Evolutionary conservation across 2,113 vertebrate genomes (phyloP).

Genomic region (Coregonus clupeaformis): DNA sequence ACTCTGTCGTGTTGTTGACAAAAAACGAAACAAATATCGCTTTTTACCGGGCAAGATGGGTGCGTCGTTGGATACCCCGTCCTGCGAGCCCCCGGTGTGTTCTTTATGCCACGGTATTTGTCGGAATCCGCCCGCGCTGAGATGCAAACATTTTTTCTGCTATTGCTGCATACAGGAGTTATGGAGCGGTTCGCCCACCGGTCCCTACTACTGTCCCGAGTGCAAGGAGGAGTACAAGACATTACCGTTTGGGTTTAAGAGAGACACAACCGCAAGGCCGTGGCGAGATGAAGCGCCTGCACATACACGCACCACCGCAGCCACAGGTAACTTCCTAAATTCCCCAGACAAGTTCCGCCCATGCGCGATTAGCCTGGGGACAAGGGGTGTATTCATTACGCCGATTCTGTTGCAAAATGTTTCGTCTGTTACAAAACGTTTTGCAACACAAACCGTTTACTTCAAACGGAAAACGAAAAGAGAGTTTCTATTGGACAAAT

Average conservation of each 20-base stretch:
- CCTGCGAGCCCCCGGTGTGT: constrained; percentile 26
- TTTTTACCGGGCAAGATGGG: constrained; percentile 56
- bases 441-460: too few relatives aligned
- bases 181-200: constrained; percentile 60
- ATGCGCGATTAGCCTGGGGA: too few relatives aligned
- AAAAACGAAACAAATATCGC: constrained; percentile 23
- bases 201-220: constrained; percentile 71
- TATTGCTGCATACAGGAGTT: constrained; percentile 67
- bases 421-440: too few relatives aligned
- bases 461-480: too few relatives aligned
- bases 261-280: neutral
- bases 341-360: too few relatives aligned
- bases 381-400: too few relatives aligned
- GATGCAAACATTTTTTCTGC: constrained; percentile 72
- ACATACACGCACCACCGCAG: too few relatives aligned
- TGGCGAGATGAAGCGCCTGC: neutral
- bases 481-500: too few relatives aligned
- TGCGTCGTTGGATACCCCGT: constrained; percentile 33
- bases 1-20: neutral
- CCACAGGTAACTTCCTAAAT: too few relatives aligned
- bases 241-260: constrained; percentile 52
- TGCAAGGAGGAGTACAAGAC: constrained; percentile 63
- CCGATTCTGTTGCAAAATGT: too few relatives aligned
- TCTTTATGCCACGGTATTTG: constrained; percentile 57
- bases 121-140: constrained; percentile 49